Conservation (phyloP, 1,140 invertebrate species). For the Tenebrio molitor region DNA sequence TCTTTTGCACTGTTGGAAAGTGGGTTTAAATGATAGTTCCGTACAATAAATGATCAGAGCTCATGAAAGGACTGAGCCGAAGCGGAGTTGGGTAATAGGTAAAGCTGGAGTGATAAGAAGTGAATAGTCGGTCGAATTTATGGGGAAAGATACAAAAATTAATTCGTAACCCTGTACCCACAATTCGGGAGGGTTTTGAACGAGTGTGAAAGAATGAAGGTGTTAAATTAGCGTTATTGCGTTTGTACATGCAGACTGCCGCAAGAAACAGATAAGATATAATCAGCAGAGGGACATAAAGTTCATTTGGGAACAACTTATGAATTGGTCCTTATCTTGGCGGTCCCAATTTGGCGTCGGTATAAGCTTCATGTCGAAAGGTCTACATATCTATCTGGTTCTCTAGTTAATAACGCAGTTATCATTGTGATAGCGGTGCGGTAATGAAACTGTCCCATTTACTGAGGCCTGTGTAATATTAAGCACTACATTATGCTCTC, state of each 20-base stretch:
- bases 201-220: neutral
- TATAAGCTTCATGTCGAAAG: slow-evolving; percentile 54
- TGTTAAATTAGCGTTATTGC: slow-evolving; percentile 33
- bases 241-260: slow-evolving; percentile 7
- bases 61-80: no score
- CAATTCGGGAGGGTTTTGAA: neutral
- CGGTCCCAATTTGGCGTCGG: slow-evolving; percentile 35
- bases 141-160: no score
- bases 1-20: no score
- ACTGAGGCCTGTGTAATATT: slow-evolving; percentile 55
- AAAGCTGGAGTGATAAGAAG: no score
- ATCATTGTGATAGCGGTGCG: slow-evolving; percentile 52
- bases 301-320: slow-evolving; percentile 41
- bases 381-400: slow-evolving; percentile 57
- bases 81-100: no score
- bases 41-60: no score
- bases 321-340: slow-evolving; percentile 47
- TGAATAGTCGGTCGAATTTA: no score
- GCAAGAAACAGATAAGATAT: slow-evolving; percentile 27
- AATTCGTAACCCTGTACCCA: no score
- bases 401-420: slow-evolving; percentile 57
- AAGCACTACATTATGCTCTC: slow-evolving; percentile 55
- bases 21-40: no score
- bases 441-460: slow-evolving; percentile 59
- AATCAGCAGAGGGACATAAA: slow-evolving; percentile 19